These are phyloP conservation scores for Eupithecia vulgata DNA, from an alignment of 2,888 invertebrate species.

Conservation along the genomic window DNA sequence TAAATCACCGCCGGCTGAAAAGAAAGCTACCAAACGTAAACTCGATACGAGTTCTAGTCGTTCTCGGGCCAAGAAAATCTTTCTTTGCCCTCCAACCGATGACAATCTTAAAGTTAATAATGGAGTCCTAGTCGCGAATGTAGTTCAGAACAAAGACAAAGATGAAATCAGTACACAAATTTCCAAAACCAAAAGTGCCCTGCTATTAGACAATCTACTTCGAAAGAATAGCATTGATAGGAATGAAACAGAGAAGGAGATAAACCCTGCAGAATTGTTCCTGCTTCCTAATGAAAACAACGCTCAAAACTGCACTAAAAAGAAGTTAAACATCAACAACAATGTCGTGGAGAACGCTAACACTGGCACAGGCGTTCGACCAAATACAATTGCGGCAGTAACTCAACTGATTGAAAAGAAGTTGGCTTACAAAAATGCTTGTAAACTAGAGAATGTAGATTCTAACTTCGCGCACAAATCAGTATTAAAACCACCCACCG, in stretches of 20 bases:
- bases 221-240: constrained; percentile 85
- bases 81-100: constrained; percentile 60
- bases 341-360: constrained; percentile 72
- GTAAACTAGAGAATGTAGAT: constrained; percentile 72
- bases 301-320: constrained; percentile 68
- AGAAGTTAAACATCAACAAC: constrained; percentile 78
- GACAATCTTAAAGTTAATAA: constrained; percentile 57
- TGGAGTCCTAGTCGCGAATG: constrained; percentile 30
- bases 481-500: constrained; percentile 72
- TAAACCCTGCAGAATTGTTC: constrained; percentile 78
- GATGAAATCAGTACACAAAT: constrained; percentile 56
- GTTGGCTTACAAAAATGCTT: constrained; percentile 68
- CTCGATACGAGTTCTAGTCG: constrained; percentile 55
- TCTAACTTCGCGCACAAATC: constrained; percentile 75
- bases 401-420: constrained; percentile 75
- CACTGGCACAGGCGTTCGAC: constrained; percentile 65
- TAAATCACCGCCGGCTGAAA: constrained; percentile 65
- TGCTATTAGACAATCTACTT: constrained; percentile 82
- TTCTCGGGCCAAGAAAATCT: constrained; percentile 64
- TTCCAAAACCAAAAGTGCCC: constrained; percentile 77
- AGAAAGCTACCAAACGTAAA: constrained; percentile 79
- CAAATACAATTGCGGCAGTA: constrained; percentile 72
- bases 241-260: constrained; percentile 69
- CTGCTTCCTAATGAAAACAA: constrained; percentile 70
- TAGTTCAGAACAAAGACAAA: constrained; percentile 57